phyloP scores from a whole-genome alignment of 2,888 invertebrate genomes.

The Protodeltote pygarga region DNA sequence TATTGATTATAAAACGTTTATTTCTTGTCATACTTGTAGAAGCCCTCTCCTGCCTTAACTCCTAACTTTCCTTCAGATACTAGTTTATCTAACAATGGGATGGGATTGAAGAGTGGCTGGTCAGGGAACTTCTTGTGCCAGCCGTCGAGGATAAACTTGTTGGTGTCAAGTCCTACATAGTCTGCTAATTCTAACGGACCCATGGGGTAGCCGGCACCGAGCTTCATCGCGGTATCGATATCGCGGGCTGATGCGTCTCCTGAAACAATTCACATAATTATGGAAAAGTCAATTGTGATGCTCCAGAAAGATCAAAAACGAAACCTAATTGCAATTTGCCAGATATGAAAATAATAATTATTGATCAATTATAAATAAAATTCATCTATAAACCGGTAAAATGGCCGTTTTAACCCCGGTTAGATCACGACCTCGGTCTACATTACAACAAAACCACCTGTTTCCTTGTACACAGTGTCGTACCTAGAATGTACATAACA shows the following conservation, averaged over 20 bases:
- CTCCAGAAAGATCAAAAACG: too few species aligned
- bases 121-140: conserved; percentile 88
- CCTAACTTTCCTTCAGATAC: conserved; percentile 93
- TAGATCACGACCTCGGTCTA: too few species aligned
- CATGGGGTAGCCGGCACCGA: conserved; percentile 97
- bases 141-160: conserved; percentile 91
- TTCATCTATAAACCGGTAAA: too few species aligned
- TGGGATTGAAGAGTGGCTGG: conserved; percentile 56
- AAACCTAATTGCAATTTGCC: too few species aligned
- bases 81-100: conserved; percentile 88
- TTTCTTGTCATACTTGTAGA: conserved; percentile 90
- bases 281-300: not conserved
- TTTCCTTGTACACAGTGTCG: too few species aligned
- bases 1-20: conserved; percentile 41
- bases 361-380: too few species aligned
- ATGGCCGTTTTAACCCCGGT: too few species aligned
- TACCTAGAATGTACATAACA: too few species aligned
- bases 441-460: too few species aligned
- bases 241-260: conserved; percentile 91
- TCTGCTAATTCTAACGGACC: conserved; percentile 95
- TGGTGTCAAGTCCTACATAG: conserved; percentile 95
- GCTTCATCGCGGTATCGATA: conserved; percentile 96
- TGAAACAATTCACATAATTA: conserved; percentile 46
- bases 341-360: too few species aligned
- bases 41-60: conserved; percentile 93